Conservation (phyloP, 2,888 invertebrate species). For the Nysson spinosus region DNA sequence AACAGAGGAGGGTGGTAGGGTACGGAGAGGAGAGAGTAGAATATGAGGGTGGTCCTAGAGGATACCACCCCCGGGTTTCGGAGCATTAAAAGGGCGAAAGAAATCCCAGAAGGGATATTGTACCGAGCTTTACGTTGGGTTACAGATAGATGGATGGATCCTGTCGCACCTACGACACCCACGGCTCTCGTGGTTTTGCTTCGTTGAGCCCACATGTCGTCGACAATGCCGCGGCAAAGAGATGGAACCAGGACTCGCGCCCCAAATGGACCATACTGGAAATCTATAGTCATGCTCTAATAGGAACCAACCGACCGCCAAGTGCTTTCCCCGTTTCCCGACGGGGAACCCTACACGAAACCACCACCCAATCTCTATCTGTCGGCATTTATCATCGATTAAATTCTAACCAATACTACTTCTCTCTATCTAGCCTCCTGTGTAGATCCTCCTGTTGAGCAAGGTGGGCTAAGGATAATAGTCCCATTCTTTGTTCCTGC, state of each 20-base stretch:
- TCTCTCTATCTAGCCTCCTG: constrained; percentile 10
- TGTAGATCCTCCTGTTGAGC: too few species aligned
- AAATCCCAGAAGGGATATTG: constrained; percentile 76
- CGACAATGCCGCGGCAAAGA: constrained; percentile 39
- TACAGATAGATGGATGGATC: constrained; percentile 68
- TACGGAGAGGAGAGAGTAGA: constrained; percentile 18
- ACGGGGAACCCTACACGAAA: constrained; percentile 50
- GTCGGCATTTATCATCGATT: constrained; percentile 74
- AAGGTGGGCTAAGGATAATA: too few species aligned
- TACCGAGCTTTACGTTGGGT: constrained; percentile 56
- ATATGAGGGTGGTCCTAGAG: constrained; percentile 45
- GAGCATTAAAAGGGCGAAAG: constrained; percentile 73
- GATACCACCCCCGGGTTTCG: constrained; percentile 65
- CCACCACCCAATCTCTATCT: constrained; percentile 61
- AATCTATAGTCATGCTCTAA: constrained; percentile 66
- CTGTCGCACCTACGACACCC: constrained; percentile 65
- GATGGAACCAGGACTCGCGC: constrained; percentile 63
- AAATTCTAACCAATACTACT: constrained; percentile 41
- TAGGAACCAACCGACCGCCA: constrained; percentile 66
- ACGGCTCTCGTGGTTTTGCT: constrained; percentile 72
- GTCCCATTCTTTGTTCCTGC: too few species aligned
- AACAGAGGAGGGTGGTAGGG: not conserved
- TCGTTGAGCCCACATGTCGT: constrained; percentile 76
- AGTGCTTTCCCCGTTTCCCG: constrained; percentile 71
- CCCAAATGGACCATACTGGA: constrained; percentile 70